A percentile compares a stretch with the other conserved stretches of the same genome.
These are phyloP conservation scores for Calephelis perditalis DNA, from an alignment of 2,888 invertebrate genomes.

Conservation along the genomic window DNA sequence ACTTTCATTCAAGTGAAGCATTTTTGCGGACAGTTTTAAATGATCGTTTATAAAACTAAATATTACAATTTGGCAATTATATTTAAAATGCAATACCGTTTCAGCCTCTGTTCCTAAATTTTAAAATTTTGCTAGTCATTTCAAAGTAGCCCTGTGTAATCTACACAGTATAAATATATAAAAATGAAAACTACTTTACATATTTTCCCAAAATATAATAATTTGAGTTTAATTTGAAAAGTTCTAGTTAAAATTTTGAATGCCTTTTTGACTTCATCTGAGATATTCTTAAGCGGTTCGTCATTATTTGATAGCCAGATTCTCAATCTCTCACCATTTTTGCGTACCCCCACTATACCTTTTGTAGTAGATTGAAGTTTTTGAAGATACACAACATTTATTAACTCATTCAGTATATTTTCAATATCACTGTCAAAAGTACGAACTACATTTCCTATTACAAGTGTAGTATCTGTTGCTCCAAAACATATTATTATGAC, in stretches of 20 bases:
- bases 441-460: too few species aligned
- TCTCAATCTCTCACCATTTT: slow-evolving; percentile 30
- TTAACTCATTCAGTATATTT: neutral
- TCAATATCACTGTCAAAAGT: neutral
- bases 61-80: too few species aligned
- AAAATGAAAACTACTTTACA: too few species aligned
- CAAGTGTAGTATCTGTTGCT: slow-evolving; percentile 41
- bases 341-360: slow-evolving; percentile 26
- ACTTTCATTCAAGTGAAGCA: too few species aligned
- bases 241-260: slow-evolving; percentile 33
- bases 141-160: too few species aligned
- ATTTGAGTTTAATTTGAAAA: slow-evolving; percentile 27
- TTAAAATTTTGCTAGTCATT: too few species aligned
- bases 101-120: too few species aligned
- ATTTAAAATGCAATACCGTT: too few species aligned
- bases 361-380: slow-evolving; percentile 28
- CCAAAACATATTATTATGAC: slow-evolving; percentile 57
- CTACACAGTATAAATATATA: too few species aligned
- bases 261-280: slow-evolving; percentile 34
- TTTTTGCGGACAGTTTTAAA: too few species aligned
- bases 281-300: slow-evolving; percentile 39
- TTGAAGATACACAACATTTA: too few species aligned
- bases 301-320: slow-evolving; percentile 35
- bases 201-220: neutral
- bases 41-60: too few species aligned